These are phyloP conservation scores for Vanessa cardui DNA, from an alignment of 2,888 invertebrate genomes.

Conservation along the genomic window DNA sequence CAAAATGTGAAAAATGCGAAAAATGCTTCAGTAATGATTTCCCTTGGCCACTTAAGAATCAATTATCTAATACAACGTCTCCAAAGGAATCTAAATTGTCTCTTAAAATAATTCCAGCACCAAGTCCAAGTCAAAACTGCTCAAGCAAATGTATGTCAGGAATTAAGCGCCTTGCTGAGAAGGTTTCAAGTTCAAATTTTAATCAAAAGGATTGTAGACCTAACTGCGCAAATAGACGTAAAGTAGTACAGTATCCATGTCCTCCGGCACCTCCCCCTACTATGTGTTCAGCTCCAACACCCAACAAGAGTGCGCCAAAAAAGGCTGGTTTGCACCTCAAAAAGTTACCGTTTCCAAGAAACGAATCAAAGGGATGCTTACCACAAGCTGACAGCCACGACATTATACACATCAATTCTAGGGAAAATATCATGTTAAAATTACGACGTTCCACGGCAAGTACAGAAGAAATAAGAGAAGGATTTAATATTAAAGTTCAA, in stretches of 20 bases:
- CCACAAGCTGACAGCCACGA: slow-evolving; percentile 27
- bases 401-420: slow-evolving; percentile 48
- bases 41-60: slow-evolving; percentile 39
- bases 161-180: slow-evolving; percentile 20
- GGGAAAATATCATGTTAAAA: slow-evolving; percentile 54
- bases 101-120: slow-evolving; percentile 16
- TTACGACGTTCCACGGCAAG: slow-evolving; percentile 53
- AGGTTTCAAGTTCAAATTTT: slow-evolving; percentile 21
- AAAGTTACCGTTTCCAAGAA: slow-evolving; percentile 49
- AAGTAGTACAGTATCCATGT: slow-evolving; percentile 5
- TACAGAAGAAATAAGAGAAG: slow-evolving; percentile 57
- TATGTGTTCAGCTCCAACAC: slow-evolving; percentile 11
- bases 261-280: slow-evolving; percentile 21
- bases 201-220: slow-evolving; percentile 42
- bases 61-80: slow-evolving; percentile 35
- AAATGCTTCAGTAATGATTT: slow-evolving; percentile 30
- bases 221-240: slow-evolving; percentile 42
- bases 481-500: slow-evolving; percentile 56
- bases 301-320: slow-evolving; percentile 36
- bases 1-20: slow-evolving; percentile 27
- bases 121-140: slow-evolving; percentile 15
- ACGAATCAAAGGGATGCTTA: slow-evolving; percentile 45
- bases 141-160: slow-evolving; percentile 19
- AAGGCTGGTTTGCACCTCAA: slow-evolving; percentile 52
- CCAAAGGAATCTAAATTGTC: slow-evolving; percentile 28